These are phyloP conservation scores for Trichopoda pennipes DNA, from an alignment of 2,888 invertebrate species.

Conservation along the genomic window DNA sequence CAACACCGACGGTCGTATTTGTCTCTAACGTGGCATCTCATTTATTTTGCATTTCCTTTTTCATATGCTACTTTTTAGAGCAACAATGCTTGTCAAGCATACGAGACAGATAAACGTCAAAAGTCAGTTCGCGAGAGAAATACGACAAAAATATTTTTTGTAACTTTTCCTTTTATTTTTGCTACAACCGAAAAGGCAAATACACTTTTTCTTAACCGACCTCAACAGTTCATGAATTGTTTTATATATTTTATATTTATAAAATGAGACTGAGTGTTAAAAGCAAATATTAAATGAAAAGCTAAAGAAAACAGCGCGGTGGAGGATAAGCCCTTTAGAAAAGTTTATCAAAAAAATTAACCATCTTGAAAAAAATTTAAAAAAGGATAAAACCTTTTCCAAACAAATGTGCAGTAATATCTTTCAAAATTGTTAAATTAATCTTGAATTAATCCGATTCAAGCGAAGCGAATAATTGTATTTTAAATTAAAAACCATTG, in stretches of 20 bases:
- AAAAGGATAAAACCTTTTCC: slow-evolving; percentile 54
- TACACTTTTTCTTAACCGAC: slow-evolving; percentile 61
- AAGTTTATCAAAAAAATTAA: slow-evolving; percentile 31
- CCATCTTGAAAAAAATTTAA: slow-evolving; percentile 33
- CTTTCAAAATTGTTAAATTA: slow-evolving; percentile 70
- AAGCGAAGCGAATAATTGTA: neutral
- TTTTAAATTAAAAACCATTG: slow-evolving; percentile 60
- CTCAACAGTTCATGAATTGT: slow-evolving; percentile 54
- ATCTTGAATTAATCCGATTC: slow-evolving; percentile 19
- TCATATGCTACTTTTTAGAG: neutral
- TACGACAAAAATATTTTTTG: slow-evolving; percentile 42
- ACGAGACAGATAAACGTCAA: slow-evolving; percentile 49
- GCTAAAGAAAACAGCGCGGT: slow-evolving; percentile 57
- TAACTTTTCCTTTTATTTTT: slow-evolving; percentile 56
- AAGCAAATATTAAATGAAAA: slow-evolving; percentile 45
- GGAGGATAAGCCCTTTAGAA: slow-evolving; percentile 63
- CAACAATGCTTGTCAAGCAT: slow-evolving; percentile 29
- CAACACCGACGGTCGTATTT: neutral
- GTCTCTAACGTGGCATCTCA: neutral
- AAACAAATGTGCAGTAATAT: slow-evolving; percentile 72
- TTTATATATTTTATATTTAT: slow-evolving; percentile 68
- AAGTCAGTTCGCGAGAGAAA: slow-evolving; percentile 44
- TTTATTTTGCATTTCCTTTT: no score
- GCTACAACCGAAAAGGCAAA: slow-evolving; percentile 50
- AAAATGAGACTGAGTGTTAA: slow-evolving; percentile 67